Conservation (phyloP, 2,113 vertebrate genomes). For the Heterotis niloticus region DNA sequence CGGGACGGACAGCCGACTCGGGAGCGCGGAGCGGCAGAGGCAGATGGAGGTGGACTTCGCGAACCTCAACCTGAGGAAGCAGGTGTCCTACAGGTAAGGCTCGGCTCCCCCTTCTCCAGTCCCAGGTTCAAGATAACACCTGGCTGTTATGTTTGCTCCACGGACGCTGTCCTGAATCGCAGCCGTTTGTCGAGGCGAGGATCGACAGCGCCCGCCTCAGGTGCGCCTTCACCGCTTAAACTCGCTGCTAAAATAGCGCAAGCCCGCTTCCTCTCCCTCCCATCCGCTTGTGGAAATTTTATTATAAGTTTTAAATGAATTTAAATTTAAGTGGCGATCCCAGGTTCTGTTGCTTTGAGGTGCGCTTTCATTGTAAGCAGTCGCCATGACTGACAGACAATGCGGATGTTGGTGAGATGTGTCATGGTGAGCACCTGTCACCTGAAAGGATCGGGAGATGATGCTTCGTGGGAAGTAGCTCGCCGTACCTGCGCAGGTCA, state of each 20-base stretch:
- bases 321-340: too few relatives aligned
- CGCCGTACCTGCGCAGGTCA: too few relatives aligned
- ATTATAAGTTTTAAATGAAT: too few relatives aligned
- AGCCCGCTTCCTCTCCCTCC: too few relatives aligned
- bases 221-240: too few relatives aligned
- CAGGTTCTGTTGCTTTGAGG: neutral
- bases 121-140: too few relatives aligned
- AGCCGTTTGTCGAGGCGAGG: neutral
- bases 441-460: neutral
- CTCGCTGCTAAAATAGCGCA: too few relatives aligned
- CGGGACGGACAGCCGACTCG: slow-evolving; percentile 27
- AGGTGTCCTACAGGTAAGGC: slow-evolving; percentile 88
- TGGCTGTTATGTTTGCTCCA: too few relatives aligned
- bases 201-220: too few relatives aligned
- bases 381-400: neutral
- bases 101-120: neutral
- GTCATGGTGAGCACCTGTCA: neutral
- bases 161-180: too few relatives aligned
- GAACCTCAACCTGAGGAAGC: slow-evolving; percentile 77
- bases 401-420: neutral
- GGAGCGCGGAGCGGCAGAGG: slow-evolving; percentile 24
- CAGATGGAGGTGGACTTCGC: slow-evolving; percentile 66
- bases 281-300: too few relatives aligned
- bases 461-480: neutral
- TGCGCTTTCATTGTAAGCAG: neutral